A percentile compares a stretch with the other conserved stretches of the same genome.
Conservation (phyloP, 2,113 vertebrate species). For the Apteryx owenii region DNA sequence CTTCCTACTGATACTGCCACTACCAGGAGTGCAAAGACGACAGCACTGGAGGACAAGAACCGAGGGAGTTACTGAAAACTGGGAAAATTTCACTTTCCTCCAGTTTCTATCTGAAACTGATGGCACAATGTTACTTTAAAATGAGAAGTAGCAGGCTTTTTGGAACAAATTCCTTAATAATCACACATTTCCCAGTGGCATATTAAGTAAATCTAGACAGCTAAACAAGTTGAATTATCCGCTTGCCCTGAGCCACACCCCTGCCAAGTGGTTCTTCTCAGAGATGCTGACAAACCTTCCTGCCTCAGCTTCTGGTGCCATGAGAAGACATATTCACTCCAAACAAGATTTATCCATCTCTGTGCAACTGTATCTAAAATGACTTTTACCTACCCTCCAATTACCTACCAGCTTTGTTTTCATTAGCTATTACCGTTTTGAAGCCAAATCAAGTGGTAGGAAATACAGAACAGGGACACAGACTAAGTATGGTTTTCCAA, state of each 20-base stretch:
- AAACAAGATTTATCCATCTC: background rate
- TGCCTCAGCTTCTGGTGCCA: background rate
- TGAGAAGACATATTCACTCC: background rate
- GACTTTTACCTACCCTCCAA: background rate
- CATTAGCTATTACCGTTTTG: background rate
- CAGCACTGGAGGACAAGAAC: background rate
- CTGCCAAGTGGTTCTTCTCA: background rate
- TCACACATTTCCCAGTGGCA: background rate
- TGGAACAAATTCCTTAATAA: background rate
- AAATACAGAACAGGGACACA: background rate
- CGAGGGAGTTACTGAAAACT: background rate
- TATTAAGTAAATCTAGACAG: background rate
- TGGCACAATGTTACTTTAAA: background rate
- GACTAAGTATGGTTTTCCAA: background rate
- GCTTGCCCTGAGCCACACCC: background rate
- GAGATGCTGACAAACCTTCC: background rate
- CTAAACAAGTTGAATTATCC: background rate
- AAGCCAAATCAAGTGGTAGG: background rate
- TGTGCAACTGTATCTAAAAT: background rate
- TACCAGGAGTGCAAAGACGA: rapidly evolving
- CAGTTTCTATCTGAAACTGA: background rate
- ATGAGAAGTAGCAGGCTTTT: background rate
- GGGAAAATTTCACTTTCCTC: background rate
- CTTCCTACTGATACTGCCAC: background rate
- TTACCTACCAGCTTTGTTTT: background rate